Evolutionary conservation across 2,113 vertebrate species (phyloP).

Genomic region (Mesembrinibis cayennensis): DNA sequence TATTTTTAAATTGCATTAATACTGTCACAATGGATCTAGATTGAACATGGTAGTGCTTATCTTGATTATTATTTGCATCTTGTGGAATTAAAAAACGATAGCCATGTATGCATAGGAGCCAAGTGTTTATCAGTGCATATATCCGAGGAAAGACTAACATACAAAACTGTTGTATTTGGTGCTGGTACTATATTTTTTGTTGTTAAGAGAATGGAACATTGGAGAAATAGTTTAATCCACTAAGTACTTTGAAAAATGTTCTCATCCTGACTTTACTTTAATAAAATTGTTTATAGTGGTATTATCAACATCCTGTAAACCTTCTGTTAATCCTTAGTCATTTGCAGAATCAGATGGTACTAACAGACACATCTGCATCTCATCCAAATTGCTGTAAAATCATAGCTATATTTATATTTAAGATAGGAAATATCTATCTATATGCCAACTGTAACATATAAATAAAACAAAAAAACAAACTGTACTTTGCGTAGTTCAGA

Average conservation of each 20-base stretch:
- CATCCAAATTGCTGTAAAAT: not conserved
- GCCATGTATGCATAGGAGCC: not conserved
- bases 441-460: not conserved
- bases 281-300: not conserved
- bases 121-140: not conserved
- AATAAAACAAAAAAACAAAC: not conserved
- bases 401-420: not conserved
- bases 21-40: not conserved
- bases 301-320: not conserved
- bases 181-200: not conserved
- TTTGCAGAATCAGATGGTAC: not conserved
- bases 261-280: not conserved
- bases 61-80: not conserved
- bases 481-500: not conserved
- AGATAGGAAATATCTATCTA: not conserved
- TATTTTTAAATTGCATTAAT: not conserved
- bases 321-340: not conserved
- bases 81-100: not conserved
- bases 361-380: not conserved
- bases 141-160: not conserved
- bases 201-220: not conserved
- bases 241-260: not conserved
- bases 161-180: not conserved
- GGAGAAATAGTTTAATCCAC: not conserved
- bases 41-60: not conserved